Percentiles rank a stretch among this genome's conserved stretches.
These are phyloP conservation scores for Neodiprion lecontei DNA, from an alignment of 1,140 invertebrate genomes.

Conservation along the genomic window DNA sequence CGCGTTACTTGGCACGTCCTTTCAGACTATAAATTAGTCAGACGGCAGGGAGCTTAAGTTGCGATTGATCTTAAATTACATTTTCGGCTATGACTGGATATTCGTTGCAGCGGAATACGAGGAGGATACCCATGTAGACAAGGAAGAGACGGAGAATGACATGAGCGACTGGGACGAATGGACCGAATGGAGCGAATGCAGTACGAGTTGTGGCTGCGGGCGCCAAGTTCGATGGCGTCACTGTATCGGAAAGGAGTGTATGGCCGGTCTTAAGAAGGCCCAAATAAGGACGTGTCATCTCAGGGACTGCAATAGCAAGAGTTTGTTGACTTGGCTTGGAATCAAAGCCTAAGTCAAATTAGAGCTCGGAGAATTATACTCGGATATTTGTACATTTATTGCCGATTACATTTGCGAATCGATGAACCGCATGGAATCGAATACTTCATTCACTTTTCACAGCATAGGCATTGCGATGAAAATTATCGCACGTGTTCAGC, in stretches of 20 bases:
- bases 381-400: not conserved
- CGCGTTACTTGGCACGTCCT: too few relatives aligned
- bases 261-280: conserved; percentile 35
- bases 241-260: conserved; percentile 31
- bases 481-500: not conserved
- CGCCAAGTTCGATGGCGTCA: conserved; percentile 43
- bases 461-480: too few relatives aligned
- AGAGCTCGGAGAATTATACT: not conserved
- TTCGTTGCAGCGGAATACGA: not conserved
- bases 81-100: not conserved
- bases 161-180: conserved; percentile 32
- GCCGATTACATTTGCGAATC: not conserved
- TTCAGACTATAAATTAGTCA: too few relatives aligned
- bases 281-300: conserved; percentile 35
- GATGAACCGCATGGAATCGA: too few relatives aligned
- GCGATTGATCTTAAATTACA: too few relatives aligned
- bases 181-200: conserved; percentile 38
- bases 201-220: conserved; percentile 40
- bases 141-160: not conserved
- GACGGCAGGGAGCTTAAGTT: too few relatives aligned
- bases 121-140: not conserved
- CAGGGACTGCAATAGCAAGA: conserved; percentile 28
- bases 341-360: conserved; percentile 27
- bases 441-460: not conserved
- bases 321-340: conserved; percentile 36